phyloP scores from a whole-genome alignment of 2,888 invertebrate species.

The Chromoteleia sp. region DNA sequence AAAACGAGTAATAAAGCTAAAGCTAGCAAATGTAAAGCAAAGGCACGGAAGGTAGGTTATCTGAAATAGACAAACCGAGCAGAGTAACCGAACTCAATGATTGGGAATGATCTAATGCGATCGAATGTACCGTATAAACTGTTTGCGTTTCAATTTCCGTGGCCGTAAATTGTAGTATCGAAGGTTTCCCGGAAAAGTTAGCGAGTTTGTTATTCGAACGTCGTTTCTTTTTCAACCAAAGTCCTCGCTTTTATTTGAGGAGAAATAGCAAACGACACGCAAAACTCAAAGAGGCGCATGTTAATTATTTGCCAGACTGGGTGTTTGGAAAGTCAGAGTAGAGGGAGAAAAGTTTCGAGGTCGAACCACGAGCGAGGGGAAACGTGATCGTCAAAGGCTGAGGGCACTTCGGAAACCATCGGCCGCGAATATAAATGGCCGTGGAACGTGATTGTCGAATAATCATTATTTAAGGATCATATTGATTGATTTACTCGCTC shows the following conservation, averaged over 20 bases:
- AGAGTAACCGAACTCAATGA: too few species aligned
- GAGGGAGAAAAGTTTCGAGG: slow-evolving; percentile 64
- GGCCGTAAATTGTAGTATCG: background rate
- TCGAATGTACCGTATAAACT: too few species aligned
- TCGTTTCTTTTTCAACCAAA: slow-evolving; percentile 40
- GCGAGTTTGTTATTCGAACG: slow-evolving; percentile 20
- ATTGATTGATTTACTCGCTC: slow-evolving; percentile 71
- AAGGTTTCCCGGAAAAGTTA: slow-evolving; percentile 30
- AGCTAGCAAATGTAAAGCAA: too few species aligned
- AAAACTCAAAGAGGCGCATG: slow-evolving; percentile 66
- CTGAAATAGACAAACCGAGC: too few species aligned
- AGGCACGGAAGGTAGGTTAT: too few species aligned
- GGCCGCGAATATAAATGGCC: slow-evolving; percentile 70
- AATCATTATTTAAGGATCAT: slow-evolving; percentile 71
- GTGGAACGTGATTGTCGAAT: slow-evolving; percentile 69
- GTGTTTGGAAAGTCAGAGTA: slow-evolving; percentile 63
- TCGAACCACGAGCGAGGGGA: slow-evolving; percentile 60
- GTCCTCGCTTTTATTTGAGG: slow-evolving; percentile 38
- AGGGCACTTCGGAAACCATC: slow-evolving; percentile 67
- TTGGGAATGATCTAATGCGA: too few species aligned
- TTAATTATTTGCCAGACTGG: slow-evolving; percentile 66
- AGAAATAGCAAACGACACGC: slow-evolving; percentile 57
- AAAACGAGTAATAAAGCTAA: too few species aligned
- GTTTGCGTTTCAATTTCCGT: too few species aligned
- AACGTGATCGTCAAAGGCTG: slow-evolving; percentile 69